Conservation (phyloP, 2,113 vertebrate species). For the Rhodinocichla rosea region DNA sequence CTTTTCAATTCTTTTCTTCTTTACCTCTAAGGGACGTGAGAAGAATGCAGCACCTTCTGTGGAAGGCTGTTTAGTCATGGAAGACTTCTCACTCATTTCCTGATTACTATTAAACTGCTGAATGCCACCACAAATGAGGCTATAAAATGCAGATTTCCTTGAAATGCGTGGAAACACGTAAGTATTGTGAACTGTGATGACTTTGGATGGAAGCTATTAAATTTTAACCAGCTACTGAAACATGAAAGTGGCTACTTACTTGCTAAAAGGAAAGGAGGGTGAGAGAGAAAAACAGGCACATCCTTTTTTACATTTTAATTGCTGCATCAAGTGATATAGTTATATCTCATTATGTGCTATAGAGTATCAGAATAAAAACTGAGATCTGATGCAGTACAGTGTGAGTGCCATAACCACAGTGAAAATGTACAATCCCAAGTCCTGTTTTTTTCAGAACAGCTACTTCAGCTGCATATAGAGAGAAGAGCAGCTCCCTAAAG, state of each 20-base stretch:
- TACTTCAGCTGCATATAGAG: background rate
- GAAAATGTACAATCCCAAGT: background rate
- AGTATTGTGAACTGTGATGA: constrained; percentile 23
- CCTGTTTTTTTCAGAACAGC: background rate
- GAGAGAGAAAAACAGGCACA: background rate
- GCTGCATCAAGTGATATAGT: background rate
- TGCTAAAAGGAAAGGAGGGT: background rate
- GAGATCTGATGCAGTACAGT: background rate
- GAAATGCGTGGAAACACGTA: background rate
- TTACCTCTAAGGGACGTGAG: background rate
- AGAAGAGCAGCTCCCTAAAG: background rate
- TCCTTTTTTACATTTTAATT: constrained; percentile 23
- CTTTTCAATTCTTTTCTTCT: background rate
- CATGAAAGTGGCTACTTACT: background rate
- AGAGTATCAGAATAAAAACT: background rate
- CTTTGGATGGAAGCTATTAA: background rate
- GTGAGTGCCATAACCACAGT: background rate
- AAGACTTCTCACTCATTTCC: background rate
- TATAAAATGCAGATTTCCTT: constrained; percentile 17
- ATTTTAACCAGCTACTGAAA: constrained; percentile 16
- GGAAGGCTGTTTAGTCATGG: background rate
- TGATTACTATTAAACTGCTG: constrained; percentile 23
- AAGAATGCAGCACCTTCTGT: background rate
- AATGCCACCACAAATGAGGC: constrained; percentile 14
- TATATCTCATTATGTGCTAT: background rate